phyloP scores from a whole-genome alignment of 2,113 vertebrate genomes.

The Neolamprologus falcicula region DNA sequence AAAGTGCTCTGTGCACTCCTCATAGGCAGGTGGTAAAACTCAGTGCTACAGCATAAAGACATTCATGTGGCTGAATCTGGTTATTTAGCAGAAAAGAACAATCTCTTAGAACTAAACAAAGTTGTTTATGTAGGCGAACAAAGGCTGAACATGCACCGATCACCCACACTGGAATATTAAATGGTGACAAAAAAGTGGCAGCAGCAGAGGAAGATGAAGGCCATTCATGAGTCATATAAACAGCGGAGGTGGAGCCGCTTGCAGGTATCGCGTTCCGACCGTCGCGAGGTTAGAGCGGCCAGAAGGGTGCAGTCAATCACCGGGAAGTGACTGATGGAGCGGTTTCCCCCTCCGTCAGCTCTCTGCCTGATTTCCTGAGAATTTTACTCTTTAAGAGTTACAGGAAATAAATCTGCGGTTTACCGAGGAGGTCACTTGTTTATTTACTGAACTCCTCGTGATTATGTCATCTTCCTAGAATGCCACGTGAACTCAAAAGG shows the following conservation, averaged over 20 bases:
- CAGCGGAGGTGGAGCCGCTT: not conserved
- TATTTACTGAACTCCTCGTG: not conserved
- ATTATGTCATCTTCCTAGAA: not conserved
- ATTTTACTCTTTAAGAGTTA: not conserved
- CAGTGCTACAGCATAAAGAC: not conserved
- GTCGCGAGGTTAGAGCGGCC: not conserved
- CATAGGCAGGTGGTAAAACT: not conserved
- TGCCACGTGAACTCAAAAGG: not conserved
- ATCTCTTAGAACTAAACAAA: not conserved
- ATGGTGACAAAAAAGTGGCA: not conserved
- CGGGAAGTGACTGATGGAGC: accelerated
- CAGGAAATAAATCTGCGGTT: not conserved
- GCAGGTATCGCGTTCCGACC: not conserved
- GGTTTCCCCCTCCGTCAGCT: not conserved
- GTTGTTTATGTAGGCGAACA: not conserved
- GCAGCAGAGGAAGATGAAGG: not conserved
- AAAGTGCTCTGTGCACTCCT: not conserved
- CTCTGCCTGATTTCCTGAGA: not conserved
- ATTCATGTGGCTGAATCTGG: not conserved
- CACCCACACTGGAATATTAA: not conserved
- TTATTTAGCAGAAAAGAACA: not conserved
- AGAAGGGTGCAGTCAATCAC: not conserved
- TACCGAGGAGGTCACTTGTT: not conserved
- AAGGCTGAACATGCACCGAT: not conserved
- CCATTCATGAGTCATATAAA: not conserved